Conservation (phyloP, 2,113 vertebrate genomes). For the Pseudorhombus dupliciocellatus region DNA sequence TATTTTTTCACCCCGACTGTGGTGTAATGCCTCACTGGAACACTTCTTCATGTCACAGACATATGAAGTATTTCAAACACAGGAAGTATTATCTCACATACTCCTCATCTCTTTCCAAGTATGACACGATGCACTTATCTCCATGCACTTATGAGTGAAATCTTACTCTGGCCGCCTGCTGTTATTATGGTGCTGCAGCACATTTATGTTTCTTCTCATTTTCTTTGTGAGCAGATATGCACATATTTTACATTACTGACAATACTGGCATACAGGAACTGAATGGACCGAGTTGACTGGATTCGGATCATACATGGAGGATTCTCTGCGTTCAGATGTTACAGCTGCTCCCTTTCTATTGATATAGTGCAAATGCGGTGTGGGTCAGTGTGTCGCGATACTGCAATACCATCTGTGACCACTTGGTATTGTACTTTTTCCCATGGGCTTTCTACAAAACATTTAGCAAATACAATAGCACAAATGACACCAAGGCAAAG, state of each 20-base stretch:
- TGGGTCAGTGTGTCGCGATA: too few species aligned
- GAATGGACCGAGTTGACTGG: neutral
- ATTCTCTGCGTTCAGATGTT: neutral
- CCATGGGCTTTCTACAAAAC: too few species aligned
- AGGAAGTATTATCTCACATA: constrained; percentile 49
- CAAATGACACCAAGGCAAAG: too few species aligned
- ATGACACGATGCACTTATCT: constrained; percentile 35
- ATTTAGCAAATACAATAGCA: too few species aligned
- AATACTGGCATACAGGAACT: neutral
- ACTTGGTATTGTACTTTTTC: too few species aligned
- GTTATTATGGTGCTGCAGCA: constrained; percentile 9
- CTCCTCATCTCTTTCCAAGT: constrained; percentile 32
- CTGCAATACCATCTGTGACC: too few species aligned
- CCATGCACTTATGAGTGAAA: constrained; percentile 35
- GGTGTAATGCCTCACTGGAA: constrained; percentile 23
- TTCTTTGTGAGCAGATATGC: neutral
- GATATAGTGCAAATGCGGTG: too few species aligned
- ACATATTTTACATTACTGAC: neutral
- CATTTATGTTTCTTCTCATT: neutral
- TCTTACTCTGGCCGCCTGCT: constrained; percentile 35
- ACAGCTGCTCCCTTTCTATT: too few species aligned
- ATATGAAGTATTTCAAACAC: constrained; percentile 33
- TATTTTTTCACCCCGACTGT: constrained; percentile 39
- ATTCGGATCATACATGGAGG: neutral
- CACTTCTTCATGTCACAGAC: constrained; percentile 38